Evolutionary conservation across 2,888 invertebrate genomes (phyloP).

Genomic region (Rhamnusium bicolor): DNA sequence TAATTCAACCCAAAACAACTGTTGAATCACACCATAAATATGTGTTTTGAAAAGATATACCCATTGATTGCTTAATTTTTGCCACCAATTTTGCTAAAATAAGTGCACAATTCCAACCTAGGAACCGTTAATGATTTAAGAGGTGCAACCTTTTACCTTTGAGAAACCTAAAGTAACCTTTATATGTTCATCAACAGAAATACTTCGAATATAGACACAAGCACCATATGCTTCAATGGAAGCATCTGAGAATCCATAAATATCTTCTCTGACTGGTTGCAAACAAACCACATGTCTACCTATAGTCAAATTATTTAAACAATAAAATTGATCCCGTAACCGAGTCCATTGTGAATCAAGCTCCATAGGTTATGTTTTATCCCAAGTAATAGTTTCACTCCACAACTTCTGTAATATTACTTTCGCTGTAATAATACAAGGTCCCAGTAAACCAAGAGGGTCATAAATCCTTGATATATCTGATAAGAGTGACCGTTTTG

Average conservation of each 20-base stretch:
- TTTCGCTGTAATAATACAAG: slow-evolving; percentile 37
- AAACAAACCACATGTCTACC: slow-evolving; percentile 44
- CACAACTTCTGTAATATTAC: slow-evolving; percentile 39
- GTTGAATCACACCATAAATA: slow-evolving; percentile 34
- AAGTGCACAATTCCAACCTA: slow-evolving; percentile 30
- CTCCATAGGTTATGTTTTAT: slow-evolving; percentile 5
- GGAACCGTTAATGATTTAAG: slow-evolving; percentile 32
- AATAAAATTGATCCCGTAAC: not conserved
- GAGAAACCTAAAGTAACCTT: slow-evolving; percentile 17
- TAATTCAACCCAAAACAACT: slow-evolving; percentile 10
- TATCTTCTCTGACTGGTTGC: not conserved
- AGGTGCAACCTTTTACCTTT: slow-evolving; percentile 35
- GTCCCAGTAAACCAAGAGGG: slow-evolving; percentile 35
- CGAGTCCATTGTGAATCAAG: not conserved
- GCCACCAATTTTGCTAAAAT: slow-evolving; percentile 16
- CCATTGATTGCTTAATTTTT: not conserved
- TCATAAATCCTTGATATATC: slow-evolving; percentile 38
- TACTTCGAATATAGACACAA: slow-evolving; percentile 24
- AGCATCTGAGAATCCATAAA: slow-evolving; percentile 34
- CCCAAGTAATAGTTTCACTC: slow-evolving; percentile 34
- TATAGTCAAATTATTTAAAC: not conserved
- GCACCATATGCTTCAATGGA: slow-evolving; percentile 16
- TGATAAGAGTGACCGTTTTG: slow-evolving; percentile 38
- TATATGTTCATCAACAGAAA: not conserved
- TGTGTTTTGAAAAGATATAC: not conserved